A percentile compares a stretch with the other conserved stretches of the same genome.
Evolutionary conservation across 2,113 vertebrate species (phyloP).

Genomic region (Plecotus auritus): DNA sequence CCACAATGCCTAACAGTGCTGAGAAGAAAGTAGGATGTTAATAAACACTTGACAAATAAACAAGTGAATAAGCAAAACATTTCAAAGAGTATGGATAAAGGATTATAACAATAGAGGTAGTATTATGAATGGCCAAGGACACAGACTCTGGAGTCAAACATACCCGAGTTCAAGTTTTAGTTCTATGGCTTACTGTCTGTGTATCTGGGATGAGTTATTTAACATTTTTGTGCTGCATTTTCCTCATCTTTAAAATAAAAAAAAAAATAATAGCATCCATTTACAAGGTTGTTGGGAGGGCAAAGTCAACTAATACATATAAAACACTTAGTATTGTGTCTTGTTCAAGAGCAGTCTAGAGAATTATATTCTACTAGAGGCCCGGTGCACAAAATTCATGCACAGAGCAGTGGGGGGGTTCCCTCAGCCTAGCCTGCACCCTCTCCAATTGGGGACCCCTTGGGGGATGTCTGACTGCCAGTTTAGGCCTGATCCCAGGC

Average conservation of each 20-base stretch:
- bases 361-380: background rate
- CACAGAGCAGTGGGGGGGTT: too few relatives aligned
- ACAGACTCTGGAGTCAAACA: background rate
- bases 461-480: too few relatives aligned
- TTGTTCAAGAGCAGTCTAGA: background rate
- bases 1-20: background rate
- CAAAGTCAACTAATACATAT: background rate
- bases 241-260: background rate
- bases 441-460: too few relatives aligned
- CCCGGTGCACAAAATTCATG: too few relatives aligned
- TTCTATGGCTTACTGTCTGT: background rate
- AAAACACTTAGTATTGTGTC: background rate
- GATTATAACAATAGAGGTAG: background rate
- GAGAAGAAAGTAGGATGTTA: background rate
- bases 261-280: background rate
- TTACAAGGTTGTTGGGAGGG: background rate
- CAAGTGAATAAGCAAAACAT: background rate
- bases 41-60: slow-evolving; percentile 26
- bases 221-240: background rate
- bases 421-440: too few relatives aligned
- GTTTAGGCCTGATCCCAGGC: too few relatives aligned
- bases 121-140: background rate
- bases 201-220: background rate
- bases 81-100: background rate
- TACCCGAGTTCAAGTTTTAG: background rate